Evolutionary conservation across 2,888 invertebrate species (phyloP).

Genomic region (Andrena minutula): DNA sequence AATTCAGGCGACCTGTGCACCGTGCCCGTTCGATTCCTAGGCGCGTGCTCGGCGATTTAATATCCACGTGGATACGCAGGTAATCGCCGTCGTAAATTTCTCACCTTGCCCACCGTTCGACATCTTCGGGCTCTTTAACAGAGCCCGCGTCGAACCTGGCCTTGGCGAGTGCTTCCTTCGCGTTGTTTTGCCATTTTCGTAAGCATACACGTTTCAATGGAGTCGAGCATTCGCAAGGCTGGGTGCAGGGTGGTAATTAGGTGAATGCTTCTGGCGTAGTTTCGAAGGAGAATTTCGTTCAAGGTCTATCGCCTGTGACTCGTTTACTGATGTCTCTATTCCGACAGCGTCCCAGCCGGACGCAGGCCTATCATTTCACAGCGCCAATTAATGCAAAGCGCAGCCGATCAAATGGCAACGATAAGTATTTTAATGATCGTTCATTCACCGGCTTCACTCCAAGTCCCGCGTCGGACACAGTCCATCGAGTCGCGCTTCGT

Average conservation of each 20-base stretch:
- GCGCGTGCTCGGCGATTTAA: slow-evolving; percentile 37
- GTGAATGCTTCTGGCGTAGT: not conserved
- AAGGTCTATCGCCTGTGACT: not conserved
- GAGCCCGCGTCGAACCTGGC: not conserved
- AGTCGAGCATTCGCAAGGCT: too few species aligned
- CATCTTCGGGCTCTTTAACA: not conserved
- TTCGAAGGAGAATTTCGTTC: not conserved
- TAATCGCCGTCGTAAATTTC: too few species aligned
- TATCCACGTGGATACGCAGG: not conserved
- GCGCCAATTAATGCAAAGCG: slow-evolving; percentile 21
- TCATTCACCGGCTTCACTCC: slow-evolving; percentile 2
- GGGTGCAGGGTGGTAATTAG: not conserved
- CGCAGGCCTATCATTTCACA: slow-evolving; percentile 36
- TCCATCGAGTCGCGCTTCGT: slow-evolving; percentile 32
- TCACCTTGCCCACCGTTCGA: not conserved
- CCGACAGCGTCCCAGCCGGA: not conserved
- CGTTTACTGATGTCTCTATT: slow-evolving; percentile 42
- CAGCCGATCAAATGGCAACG: slow-evolving; percentile 24
- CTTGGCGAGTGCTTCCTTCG: not conserved
- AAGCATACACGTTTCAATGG: too few species aligned
- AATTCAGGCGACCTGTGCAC: slow-evolving; percentile 28
- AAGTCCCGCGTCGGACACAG: not conserved
- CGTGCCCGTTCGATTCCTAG: slow-evolving; percentile 9
- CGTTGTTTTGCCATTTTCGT: not conserved
- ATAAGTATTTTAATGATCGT: slow-evolving; percentile 46